phyloP scores from a whole-genome alignment of 2,888 invertebrate genomes.

The Leucania comma region DNA sequence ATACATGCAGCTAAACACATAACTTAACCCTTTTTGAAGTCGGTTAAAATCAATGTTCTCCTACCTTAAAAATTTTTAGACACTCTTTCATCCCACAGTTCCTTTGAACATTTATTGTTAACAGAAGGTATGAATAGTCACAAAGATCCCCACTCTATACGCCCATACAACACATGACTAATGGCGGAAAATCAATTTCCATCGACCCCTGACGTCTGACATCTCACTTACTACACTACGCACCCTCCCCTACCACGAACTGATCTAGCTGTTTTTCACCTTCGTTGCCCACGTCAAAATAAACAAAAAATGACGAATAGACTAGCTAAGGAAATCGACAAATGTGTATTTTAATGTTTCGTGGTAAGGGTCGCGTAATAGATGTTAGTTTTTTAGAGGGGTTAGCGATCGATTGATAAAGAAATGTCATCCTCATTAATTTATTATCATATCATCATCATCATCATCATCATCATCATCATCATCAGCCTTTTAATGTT shows the following conservation, averaged over 20 bases:
- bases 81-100: background rate
- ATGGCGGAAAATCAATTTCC: slow-evolving; percentile 88
- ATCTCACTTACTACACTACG: slow-evolving; percentile 83
- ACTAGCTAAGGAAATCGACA: slow-evolving; percentile 80
- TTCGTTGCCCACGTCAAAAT: slow-evolving; percentile 90
- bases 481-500: too few relatives aligned
- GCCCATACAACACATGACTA: slow-evolving; percentile 82
- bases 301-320: slow-evolving; percentile 81
- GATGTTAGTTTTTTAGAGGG: slow-evolving; percentile 49
- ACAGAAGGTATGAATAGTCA: slow-evolving; percentile 61
- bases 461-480: too few relatives aligned
- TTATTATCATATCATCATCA: too few relatives aligned
- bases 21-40: too few relatives aligned
- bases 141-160: slow-evolving; percentile 73
- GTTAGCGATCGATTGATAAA: background rate
- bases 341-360: slow-evolving; percentile 85
- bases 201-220: slow-evolving; percentile 87
- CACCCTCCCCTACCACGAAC: slow-evolving; percentile 69
- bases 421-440: too few relatives aligned
- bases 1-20: too few relatives aligned
- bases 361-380: slow-evolving; percentile 68
- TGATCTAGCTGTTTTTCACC: slow-evolving; percentile 87
- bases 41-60: background rate
- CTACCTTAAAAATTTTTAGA: background rate
- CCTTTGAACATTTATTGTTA: slow-evolving; percentile 41